Evolutionary conservation across 1,140 invertebrate genomes (phyloP), one percentile per base, ranked within the genome.

Genomic region (Phthorimaea operculella): DNA sequence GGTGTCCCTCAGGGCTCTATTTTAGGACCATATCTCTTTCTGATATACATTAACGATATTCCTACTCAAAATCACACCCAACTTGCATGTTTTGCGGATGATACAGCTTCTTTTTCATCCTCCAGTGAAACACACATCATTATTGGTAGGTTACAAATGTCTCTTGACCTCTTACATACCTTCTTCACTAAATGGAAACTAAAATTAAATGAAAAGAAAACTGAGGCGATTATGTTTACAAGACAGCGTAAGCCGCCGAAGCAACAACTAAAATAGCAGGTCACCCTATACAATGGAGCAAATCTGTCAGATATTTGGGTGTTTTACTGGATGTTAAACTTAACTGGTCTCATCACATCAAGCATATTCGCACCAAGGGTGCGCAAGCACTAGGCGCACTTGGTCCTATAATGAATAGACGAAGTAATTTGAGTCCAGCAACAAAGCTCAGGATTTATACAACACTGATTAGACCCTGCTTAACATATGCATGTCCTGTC

Each of bases 1-100:
- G 4, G 47, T 59, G 6, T 58, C 21, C 33, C 42, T 54, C n/a
- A 65, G 66, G 49, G 49, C 18, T 51, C 49, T 33, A 33, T 51
- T 28, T 12, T 51, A 7, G 49, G 49, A 12, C 49, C 49, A 16
- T 51, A 51, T 16, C 28, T 51, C 6, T 51, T 51, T 33, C 17
- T 51, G 1, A 51, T 51, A n/a, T 51, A 51, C 18, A 21, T 51
- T 12, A 51, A 51, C 28, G 49, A 51, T 15, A 33, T 33, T n/a
- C 49, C 49, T 10, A 51, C 4, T 2, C 49, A 51, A 16, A 11
- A 16, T n/a, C 49, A 16, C n/a, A 51, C 49, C 10, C 17, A 51
- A 10, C 28, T 51, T 16, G 49, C 49, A 4, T 16, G n/a, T 11
- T 48, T 16, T 16, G 45, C 45, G n/a, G 49, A 51, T 28, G 49